Evolutionary conservation across 30 jellyfish, hydroid and myxozoan genomes (phyloP).

Genomic region (Hydractinia echinata): DNA sequence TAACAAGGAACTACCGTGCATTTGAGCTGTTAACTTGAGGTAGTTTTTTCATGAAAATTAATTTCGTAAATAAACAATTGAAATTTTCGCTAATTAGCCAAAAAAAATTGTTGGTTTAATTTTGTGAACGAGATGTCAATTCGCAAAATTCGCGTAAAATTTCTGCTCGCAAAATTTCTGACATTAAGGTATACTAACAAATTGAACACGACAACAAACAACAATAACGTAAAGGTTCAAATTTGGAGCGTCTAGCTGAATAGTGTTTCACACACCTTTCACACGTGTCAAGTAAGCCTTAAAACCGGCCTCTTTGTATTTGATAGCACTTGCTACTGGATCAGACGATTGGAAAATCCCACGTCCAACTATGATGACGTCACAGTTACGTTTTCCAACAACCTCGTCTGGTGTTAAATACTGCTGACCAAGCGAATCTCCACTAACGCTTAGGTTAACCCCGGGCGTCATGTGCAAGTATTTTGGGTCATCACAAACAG

Average conservation of each 20-base stretch:
- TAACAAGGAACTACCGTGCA: no score
- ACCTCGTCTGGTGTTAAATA: slow-evolving; percentile 80
- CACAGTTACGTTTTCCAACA: slow-evolving; percentile 59
- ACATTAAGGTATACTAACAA: no score
- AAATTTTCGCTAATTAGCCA: no score
- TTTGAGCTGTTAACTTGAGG: no score
- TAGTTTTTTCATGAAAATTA: no score
- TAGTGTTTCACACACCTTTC: neutral
- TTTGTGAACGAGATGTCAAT: no score
- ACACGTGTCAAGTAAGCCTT: slow-evolving; percentile 51
- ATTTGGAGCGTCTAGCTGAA: neutral
- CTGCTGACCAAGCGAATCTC: slow-evolving; percentile 86
- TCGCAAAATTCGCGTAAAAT: no score
- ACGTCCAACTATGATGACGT: slow-evolving; percentile 90
- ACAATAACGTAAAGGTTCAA: no score
- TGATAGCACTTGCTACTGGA: slow-evolving; percentile 70
- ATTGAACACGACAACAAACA: no score
- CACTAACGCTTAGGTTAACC: slow-evolving; percentile 53
- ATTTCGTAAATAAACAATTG: no score
- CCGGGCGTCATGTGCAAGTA: slow-evolving; percentile 91
- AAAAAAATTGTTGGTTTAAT: no score
- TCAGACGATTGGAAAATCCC: slow-evolving; percentile 60
- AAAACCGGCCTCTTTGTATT: slow-evolving; percentile 59
- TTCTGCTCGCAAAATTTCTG: no score
- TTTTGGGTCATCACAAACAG: slow-evolving; percentile 51